Evolutionary conservation across 2,113 vertebrate genomes (phyloP).

Genomic region (Eretmochelys imbricata): DNA sequence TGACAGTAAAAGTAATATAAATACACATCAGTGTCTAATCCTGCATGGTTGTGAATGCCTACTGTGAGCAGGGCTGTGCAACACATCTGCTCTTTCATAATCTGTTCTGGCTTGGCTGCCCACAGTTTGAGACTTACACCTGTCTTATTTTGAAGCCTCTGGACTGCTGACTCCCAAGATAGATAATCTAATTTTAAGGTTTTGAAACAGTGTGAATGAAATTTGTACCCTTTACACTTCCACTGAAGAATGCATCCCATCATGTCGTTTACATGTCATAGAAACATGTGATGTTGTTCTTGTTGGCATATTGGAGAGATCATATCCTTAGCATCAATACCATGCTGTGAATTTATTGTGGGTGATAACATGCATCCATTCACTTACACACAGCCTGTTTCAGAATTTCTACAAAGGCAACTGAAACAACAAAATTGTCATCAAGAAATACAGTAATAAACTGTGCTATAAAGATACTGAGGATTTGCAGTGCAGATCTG

Average conservation of each 20-base stretch:
- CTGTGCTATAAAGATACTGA: background rate
- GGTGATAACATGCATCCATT: background rate
- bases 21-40: too few relatives aligned
- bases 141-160: too few relatives aligned
- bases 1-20: too few relatives aligned
- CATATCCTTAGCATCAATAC: background rate
- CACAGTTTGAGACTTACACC: too few relatives aligned
- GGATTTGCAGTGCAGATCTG: background rate
- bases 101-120: too few relatives aligned
- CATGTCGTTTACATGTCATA: background rate
- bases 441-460: background rate
- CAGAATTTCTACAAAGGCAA: background rate
- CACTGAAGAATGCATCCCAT: background rate
- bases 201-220: too few relatives aligned
- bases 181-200: too few relatives aligned
- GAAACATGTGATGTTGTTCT: background rate
- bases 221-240: too few relatives aligned
- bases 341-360: fast-evolving
- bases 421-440: slow-evolving; percentile 9
- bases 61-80: too few relatives aligned
- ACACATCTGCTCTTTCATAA: too few relatives aligned
- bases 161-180: too few relatives aligned
- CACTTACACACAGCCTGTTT: background rate
- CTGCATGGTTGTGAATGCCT: too few relatives aligned
- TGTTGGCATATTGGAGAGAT: background rate